These are phyloP conservation scores for Stichopus chloronotus DNA, from an alignment of 35 echinoderm and acorn worm genomes.

Conservation along the genomic window DNA sequence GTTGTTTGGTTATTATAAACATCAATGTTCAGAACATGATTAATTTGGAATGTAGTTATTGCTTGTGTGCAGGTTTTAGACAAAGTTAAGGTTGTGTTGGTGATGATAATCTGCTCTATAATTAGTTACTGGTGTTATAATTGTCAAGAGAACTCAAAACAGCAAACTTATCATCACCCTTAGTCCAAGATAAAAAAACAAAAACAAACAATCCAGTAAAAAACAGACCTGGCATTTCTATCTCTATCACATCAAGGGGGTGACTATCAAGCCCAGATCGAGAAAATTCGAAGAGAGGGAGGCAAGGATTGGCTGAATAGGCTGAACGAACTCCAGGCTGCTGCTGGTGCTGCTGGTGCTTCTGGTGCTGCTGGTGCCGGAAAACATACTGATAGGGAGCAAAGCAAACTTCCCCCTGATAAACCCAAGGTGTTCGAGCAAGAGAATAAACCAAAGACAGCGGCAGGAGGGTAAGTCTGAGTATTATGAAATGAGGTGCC, in stretches of 20 bases:
- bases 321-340: conserved; percentile 79
- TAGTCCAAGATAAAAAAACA: too few species aligned
- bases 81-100: too few species aligned
- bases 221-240: neutral
- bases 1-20: too few species aligned
- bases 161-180: too few species aligned
- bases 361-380: neutral
- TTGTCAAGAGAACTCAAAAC: too few species aligned
- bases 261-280: conserved; percentile 83
- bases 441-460: neutral
- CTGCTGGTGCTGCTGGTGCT: neutral
- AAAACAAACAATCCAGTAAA: too few species aligned
- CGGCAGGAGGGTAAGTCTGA: neutral
- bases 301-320: conserved; percentile 83
- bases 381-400: neutral
- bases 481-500: too few species aligned
- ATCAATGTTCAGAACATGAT: too few species aligned
- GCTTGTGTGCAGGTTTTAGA: too few species aligned
- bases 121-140: too few species aligned
- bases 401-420: neutral
- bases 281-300: conserved; percentile 78
- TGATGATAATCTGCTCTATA: too few species aligned
- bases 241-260: neutral
- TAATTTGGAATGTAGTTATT: too few species aligned
- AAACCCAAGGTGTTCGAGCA: neutral